These are phyloP conservation scores for Troides helena DNA, from an alignment of 2,888 invertebrate species.

Conservation along the genomic window DNA sequence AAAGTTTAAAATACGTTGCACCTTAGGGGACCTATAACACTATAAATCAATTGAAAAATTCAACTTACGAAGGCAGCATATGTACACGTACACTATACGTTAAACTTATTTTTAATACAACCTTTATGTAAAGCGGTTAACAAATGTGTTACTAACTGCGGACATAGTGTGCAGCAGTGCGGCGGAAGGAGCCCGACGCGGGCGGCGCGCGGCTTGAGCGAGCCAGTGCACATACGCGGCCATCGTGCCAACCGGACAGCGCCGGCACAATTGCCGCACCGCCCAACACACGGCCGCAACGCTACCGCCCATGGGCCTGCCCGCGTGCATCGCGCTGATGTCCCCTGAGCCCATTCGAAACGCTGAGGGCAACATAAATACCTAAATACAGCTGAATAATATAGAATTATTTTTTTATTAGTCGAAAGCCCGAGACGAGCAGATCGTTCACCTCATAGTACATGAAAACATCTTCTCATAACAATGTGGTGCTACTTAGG, in stretches of 20 bases:
- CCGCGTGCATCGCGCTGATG: constrained; percentile 32
- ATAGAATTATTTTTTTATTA: no score
- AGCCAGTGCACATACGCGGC: constrained; percentile 88
- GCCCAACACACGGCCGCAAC: constrained; percentile 87
- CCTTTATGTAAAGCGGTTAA: background rate
- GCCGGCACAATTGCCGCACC: constrained; percentile 87
- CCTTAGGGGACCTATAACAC: no score
- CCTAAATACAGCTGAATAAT: background rate
- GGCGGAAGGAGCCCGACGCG: constrained; percentile 61
- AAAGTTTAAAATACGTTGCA: no score
- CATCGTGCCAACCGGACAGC: constrained; percentile 81
- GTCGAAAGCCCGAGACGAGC: no score
- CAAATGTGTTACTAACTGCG: constrained; percentile 74
- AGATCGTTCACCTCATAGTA: no score
- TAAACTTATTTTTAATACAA: no score
- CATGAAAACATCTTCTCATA: no score
- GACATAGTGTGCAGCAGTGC: constrained; percentile 87
- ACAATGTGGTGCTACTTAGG: no score
- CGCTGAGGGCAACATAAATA: constrained; percentile 42
- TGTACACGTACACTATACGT: no score
- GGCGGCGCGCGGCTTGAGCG: constrained; percentile 70
- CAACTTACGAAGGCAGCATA: no score
- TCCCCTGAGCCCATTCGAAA: constrained; percentile 45
- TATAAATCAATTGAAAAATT: no score
- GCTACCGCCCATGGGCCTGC: constrained; percentile 51